Evolutionary conservation across 2,113 vertebrate genomes (phyloP).

Genomic region (Leucosticte australis): DNA sequence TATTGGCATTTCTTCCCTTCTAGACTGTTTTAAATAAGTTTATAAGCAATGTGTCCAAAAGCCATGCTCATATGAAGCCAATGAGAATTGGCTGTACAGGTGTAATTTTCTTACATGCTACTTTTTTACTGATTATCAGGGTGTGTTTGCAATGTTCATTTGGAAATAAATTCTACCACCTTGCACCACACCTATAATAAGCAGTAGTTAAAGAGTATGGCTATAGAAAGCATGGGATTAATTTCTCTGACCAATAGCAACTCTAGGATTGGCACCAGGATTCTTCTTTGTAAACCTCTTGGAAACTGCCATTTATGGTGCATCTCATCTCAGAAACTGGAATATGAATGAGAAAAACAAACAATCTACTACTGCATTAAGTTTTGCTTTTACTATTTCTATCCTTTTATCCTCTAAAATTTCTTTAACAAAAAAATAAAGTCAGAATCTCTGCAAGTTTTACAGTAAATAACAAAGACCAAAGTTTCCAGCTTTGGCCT

Average conservation of each 20-base stretch:
- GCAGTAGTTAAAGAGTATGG: background rate
- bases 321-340: background rate
- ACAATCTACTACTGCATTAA: background rate
- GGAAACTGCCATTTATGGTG: background rate
- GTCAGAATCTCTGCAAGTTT: background rate
- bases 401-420: background rate
- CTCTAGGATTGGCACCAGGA: background rate
- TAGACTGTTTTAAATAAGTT: background rate
- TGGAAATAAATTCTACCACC: background rate
- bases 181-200: background rate
- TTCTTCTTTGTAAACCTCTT: background rate
- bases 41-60: background rate
- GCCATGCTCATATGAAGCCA: background rate
- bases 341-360: background rate
- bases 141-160: background rate
- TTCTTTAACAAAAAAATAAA: background rate
- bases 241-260: background rate
- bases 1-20: background rate
- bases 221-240: background rate
- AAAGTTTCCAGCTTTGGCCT: background rate
- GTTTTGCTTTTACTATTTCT: background rate
- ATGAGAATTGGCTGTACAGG: background rate
- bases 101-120: background rate
- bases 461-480: background rate
- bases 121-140: background rate